phyloP scores from a whole-genome alignment of 92 coral and sea anemone genomes.

The Zoanthus sansibaricus region DNA sequence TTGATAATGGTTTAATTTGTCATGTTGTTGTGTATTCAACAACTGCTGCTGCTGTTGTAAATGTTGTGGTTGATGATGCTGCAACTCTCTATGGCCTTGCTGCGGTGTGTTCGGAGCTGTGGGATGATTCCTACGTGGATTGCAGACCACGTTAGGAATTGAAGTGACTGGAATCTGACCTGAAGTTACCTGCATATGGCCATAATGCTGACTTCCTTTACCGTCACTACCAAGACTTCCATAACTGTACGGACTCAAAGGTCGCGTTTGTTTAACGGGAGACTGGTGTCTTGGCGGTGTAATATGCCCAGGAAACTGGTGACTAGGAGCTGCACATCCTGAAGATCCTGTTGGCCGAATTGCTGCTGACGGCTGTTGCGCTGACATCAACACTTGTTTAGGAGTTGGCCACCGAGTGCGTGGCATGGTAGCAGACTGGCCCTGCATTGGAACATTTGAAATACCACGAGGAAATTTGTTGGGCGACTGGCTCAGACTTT shows the following conservation, averaged over 20 bases:
- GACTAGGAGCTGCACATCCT: background rate
- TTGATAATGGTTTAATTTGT: background rate
- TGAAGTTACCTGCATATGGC: background rate
- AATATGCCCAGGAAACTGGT: conserved; percentile 20
- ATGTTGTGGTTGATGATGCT: background rate
- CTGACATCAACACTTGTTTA: conserved; percentile 3
- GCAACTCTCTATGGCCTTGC: conserved; percentile 19
- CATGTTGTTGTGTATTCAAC: conserved; percentile 15
- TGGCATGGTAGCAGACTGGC: conserved; percentile 35
- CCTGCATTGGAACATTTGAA: background rate
- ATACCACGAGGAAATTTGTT: background rate
- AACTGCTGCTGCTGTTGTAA: background rate
- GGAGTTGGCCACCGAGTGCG: conserved; percentile 44
- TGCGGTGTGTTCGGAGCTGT: conserved; percentile 37
- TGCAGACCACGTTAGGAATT: conserved; percentile 6
- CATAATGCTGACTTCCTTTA: background rate
- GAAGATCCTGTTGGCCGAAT: conserved; percentile 1
- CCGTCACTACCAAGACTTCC: conserved; percentile 17
- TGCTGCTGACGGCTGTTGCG: background rate
- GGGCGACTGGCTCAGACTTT: conserved; percentile 25
- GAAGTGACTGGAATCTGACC: background rate
- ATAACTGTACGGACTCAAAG: conserved; percentile 35
- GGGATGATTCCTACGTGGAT: background rate
- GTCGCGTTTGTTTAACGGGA: conserved; percentile 28
- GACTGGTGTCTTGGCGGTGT: conserved; percentile 15